These are phyloP conservation scores for Buphagus erythrorhynchus DNA, from an alignment of 2,797 vertebrate genomes.

Conservation along the genomic window DNA sequence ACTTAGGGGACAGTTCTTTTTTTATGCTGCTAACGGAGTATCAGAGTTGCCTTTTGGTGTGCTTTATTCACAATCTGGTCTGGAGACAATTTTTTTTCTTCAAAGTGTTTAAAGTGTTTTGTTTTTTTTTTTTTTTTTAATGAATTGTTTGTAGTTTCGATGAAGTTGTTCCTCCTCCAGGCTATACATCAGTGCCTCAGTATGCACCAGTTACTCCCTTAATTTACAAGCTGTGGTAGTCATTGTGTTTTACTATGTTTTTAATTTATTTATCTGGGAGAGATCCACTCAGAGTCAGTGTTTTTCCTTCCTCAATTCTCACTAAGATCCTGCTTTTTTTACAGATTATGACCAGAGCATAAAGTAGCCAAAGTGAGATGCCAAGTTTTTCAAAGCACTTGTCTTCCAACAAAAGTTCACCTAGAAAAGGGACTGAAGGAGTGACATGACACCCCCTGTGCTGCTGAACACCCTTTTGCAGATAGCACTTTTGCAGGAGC, in stretches of 20 bases:
- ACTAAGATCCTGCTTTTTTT: background rate
- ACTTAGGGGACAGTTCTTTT: background rate
- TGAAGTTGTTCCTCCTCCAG: constrained; percentile 36
- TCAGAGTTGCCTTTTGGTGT: constrained; percentile 49
- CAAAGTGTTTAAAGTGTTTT: constrained; percentile 44
- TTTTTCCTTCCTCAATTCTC: background rate
- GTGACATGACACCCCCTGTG: background rate
- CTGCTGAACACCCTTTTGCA: background rate
- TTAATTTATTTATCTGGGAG: constrained; percentile 51
- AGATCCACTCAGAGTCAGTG: background rate
- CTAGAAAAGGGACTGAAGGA: background rate
- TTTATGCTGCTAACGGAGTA: constrained; percentile 51
- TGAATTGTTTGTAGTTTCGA: constrained; percentile 47
- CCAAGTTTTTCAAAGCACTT: background rate
- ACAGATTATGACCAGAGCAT: background rate
- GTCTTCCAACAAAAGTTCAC: background rate
- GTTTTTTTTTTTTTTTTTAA: constrained; percentile 41
- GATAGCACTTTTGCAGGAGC: background rate
- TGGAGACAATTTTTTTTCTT: constrained; percentile 63
- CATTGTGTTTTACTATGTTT: constrained; percentile 26
- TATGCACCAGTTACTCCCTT: constrained; percentile 39
- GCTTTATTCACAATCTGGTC: constrained; percentile 56
- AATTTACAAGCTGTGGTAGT: constrained; percentile 33
- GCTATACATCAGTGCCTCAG: constrained; percentile 26
- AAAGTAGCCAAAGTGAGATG: background rate